Base-by-base conservation (phyloP, 2,797 vertebrate species). In the Picus viridis region DNA sequence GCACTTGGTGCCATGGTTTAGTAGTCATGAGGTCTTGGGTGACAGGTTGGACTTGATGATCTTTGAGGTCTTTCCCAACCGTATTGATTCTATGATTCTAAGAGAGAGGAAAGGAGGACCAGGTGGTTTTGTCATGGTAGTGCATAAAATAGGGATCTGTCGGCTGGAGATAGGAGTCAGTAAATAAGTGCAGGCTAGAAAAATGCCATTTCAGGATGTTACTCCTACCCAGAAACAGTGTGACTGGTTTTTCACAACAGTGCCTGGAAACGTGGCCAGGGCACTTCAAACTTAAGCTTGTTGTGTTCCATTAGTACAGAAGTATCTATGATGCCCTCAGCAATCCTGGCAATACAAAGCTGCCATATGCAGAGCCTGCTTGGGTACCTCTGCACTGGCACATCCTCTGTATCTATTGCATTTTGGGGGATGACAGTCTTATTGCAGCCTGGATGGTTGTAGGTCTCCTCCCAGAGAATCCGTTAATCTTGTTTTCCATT, bases 321-420 rank as follows among this genome's bases (percentile, higher is more conserved):
- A 51, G 10, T n/a, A 36, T 32, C 19, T n/a, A 9, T 41, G 12
- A 14, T 69, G 41, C 39, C 58, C 6, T 80, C 62, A 57, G 1
- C 0, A 4, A 14, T 34, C 47, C 7, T 7, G 3, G 6, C 53
- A 39, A 14, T 20, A 19, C 49, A 54, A 58, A 30, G 24, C 69
- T 90, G 57, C 69, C 12, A 9, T 1, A 3, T 15, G 22, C 57
- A 83, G 23, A 75, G 43, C 61, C 83, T 80, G 27, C 69, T 41
- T 29, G 32, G 27, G 19, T 27, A 47, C 30, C 82, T 87, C 64
- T 65, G 49, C 30, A 39, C 17, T 39, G 71, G 7, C 45, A 32
- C 30, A 23, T 18, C 51, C 51, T 47, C 43, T 23, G 4, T 32
- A 47, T 15, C 30, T 56, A 0, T 7, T 10, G 47, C 29, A 13